Evolutionary conservation across 2,888 invertebrate species (phyloP).

Genomic region (Ryuthela nishihirai): DNA sequence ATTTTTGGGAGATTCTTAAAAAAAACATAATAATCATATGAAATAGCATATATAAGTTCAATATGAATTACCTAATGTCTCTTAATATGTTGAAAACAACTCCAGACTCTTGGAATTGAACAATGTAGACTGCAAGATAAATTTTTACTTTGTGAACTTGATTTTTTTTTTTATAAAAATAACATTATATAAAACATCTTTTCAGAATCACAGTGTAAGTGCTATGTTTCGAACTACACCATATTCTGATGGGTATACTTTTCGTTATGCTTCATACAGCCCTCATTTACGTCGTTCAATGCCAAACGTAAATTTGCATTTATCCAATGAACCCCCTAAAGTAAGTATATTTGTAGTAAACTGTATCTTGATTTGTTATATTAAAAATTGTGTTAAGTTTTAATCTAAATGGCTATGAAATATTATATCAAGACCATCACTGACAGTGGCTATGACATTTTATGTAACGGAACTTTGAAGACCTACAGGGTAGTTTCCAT

Average conservation of each 20-base stretch:
- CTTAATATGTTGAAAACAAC: too few species aligned
- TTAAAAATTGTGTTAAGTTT: not conserved
- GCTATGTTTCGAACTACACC: slow-evolving; percentile 59
- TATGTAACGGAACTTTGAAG: too few species aligned
- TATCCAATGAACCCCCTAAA: slow-evolving; percentile 85
- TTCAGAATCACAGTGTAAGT: slow-evolving; percentile 41
- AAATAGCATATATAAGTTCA: too few species aligned
- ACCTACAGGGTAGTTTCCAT: too few species aligned
- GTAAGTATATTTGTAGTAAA: slow-evolving; percentile 4
- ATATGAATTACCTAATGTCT: too few species aligned
- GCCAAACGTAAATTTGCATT: slow-evolving; percentile 69
- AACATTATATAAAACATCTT: not conserved
- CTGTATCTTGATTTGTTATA: not conserved
- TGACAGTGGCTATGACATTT: too few species aligned
- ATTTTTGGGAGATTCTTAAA: too few species aligned
- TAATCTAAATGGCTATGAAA: not conserved
- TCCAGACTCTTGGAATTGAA: too few species aligned
- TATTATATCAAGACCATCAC: not conserved
- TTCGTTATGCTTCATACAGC: slow-evolving; percentile 55
- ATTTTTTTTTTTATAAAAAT: not conserved
- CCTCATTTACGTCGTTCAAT: slow-evolving; percentile 85
- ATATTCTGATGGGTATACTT: slow-evolving; percentile 61
- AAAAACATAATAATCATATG: too few species aligned
- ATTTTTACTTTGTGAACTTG: not conserved
- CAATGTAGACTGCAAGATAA: too few species aligned